Evolutionary conservation across 2,113 vertebrate species (phyloP).

Genomic region (Phasianus colchicus): DNA sequence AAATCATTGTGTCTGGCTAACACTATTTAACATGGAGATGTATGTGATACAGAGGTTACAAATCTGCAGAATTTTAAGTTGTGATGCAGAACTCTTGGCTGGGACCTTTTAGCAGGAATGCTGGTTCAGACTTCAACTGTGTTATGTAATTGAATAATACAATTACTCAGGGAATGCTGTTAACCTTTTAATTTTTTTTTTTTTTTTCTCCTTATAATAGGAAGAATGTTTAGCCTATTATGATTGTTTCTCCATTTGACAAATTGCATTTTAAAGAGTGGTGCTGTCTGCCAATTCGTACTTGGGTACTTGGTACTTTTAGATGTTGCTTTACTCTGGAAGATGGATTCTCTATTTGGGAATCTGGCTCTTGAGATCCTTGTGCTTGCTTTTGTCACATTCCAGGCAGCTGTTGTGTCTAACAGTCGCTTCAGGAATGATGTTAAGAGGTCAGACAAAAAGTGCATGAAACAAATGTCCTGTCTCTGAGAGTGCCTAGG

Average conservation of each 20-base stretch:
- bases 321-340: not conserved
- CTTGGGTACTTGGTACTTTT: not conserved
- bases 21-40: not conserved
- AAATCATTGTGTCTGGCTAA: not conserved
- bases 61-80: not conserved
- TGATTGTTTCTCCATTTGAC: not conserved
- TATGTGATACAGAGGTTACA: not conserved
- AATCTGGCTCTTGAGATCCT: not conserved
- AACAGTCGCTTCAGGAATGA: not conserved
- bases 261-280: not conserved
- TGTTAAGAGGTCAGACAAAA: not conserved
- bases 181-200: constrained; percentile 1
- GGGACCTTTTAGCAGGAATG: not conserved
- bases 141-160: constrained; percentile 9
- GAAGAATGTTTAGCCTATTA: not conserved
- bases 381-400: not conserved
- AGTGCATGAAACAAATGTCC: not conserved
- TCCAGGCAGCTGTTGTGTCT: not conserved
- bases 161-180: constrained; percentile 7
- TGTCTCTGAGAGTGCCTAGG: not conserved
- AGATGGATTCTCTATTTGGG: not conserved
- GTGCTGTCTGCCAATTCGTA: not conserved
- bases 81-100: not conserved
- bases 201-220: not conserved
- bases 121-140: not conserved